Evolutionary conservation across 1,140 invertebrate genomes (phyloP), one percentile per base, ranked within the genome.

Genomic region (Micrasema longulum): DNA sequence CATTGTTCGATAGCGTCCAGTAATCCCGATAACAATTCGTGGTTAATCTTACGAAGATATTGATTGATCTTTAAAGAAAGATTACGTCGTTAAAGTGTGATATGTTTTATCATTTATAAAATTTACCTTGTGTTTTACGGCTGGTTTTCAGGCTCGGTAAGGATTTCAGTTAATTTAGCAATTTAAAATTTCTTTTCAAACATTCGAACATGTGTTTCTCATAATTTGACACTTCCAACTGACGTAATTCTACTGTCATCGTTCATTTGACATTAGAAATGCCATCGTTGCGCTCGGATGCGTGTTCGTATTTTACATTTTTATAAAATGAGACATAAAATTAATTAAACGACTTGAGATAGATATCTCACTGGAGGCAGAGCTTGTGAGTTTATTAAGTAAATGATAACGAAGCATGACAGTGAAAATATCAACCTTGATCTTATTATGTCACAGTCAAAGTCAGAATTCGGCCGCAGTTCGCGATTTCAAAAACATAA

Each of bases 191-290:
- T n/a, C n/a, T n/a, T n/a, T n/a, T n/a, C n/a, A n/a, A n/a, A n/a
- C n/a, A n/a, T n/a, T n/a, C n/a, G n/a, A n/a, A n/a, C n/a, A n/a
- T n/a, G n/a, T n/a, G n/a, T n/a, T n/a, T n/a, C n/a, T 1, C 16
- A 45, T 45, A 22, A 26, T 22, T 52, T 57, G 53, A 57, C 53
- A 57, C 53, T 57, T 57, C 53, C 53, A 11, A 57, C 31, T 57
- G 53, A 57, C 53, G 53, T 57, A 57, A 35, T 36, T 31, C 23
- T 57, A 35, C 23, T 36, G 53, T 57, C 53, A 57, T 57, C 23
- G n/a, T n/a, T 9, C 7, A 36, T 57, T 57, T 57, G 53, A 57
- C 53, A 57, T 57, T 57, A 35, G 12, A 57, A 57, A 57, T 50
- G 53, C 36, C 26, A 35, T 31, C 14, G 23, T 5, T 22, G 14